Evolutionary conservation across 2,113 vertebrate species (phyloP).

Genomic region (Leptobrachium leishanense): DNA sequence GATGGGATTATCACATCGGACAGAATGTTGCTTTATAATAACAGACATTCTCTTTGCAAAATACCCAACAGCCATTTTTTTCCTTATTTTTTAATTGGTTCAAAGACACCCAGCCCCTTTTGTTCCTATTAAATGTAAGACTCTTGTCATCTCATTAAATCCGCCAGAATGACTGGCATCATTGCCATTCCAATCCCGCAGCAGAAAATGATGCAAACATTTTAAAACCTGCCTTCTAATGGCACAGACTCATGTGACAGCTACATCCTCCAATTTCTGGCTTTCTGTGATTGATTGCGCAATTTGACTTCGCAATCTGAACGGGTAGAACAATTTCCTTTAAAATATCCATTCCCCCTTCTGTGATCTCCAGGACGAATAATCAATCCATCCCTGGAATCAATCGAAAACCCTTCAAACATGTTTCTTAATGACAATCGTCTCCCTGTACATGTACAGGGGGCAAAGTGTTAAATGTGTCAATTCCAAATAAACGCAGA

Average conservation of each 20-base stretch:
- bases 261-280: constrained; percentile 40
- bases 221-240: constrained; percentile 32
- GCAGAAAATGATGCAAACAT: neutral
- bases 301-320: neutral
- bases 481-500: too few species aligned
- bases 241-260: constrained; percentile 43
- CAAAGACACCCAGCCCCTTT: constrained; percentile 16
- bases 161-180: constrained; percentile 13
- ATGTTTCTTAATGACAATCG: neutral
- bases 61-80: constrained; percentile 1
- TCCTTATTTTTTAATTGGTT: neutral
- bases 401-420: constrained; percentile 37
- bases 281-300: constrained; percentile 47
- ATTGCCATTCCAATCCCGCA: neutral
- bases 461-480: neutral
- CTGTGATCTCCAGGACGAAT: constrained; percentile 52
- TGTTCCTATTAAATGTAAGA: constrained; percentile 16
- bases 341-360: constrained; percentile 51
- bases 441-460: neutral
- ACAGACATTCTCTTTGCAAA: neutral
- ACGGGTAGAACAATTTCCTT: constrained; percentile 46
- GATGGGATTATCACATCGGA: neutral
- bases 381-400: constrained; percentile 42
- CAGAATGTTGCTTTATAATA: constrained; percentile 22
- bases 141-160: constrained; percentile 22